Evolutionary conservation across 2,113 vertebrate genomes (phyloP).

Genomic region (Terrapene triunguis): DNA sequence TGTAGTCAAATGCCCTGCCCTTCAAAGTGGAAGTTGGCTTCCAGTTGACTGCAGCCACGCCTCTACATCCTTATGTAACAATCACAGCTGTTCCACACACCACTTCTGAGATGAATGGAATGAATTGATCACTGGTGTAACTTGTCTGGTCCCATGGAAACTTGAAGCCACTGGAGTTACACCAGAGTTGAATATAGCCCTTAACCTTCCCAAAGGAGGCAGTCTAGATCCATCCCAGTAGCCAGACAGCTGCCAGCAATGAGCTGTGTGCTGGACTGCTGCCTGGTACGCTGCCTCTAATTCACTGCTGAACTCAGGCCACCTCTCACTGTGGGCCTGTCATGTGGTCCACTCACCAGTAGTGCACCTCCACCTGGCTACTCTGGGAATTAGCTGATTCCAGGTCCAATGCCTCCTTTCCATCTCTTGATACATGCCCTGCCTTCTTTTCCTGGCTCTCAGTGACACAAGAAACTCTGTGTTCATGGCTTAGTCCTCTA

Average conservation of each 20-base stretch:
- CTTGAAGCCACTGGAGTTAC: neutral
- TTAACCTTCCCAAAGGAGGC: neutral
- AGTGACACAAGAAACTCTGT: neutral
- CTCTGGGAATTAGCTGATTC: neutral
- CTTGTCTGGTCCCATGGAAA: neutral
- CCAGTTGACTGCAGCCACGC: neutral
- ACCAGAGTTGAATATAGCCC: neutral
- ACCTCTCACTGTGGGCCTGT: neutral
- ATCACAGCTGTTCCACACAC: fast-evolving
- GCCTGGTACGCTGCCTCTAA: neutral
- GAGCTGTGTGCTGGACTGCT: fast-evolving
- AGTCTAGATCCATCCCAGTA: neutral
- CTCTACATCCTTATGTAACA: fast-evolving
- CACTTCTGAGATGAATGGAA: fast-evolving
- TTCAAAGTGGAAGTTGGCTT: neutral
- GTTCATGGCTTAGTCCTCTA: neutral
- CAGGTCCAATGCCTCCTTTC: neutral
- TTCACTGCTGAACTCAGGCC: neutral
- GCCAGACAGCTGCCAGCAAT: neutral
- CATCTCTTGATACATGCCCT: neutral
- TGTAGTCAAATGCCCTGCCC: neutral
- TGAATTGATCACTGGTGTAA: neutral
- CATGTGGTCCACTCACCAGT: neutral
- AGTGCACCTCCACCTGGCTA: neutral
- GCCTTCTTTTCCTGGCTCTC: neutral